Conservation (phyloP, 2,113 vertebrate genomes). For the Bolborhynchus lineola region DNA sequence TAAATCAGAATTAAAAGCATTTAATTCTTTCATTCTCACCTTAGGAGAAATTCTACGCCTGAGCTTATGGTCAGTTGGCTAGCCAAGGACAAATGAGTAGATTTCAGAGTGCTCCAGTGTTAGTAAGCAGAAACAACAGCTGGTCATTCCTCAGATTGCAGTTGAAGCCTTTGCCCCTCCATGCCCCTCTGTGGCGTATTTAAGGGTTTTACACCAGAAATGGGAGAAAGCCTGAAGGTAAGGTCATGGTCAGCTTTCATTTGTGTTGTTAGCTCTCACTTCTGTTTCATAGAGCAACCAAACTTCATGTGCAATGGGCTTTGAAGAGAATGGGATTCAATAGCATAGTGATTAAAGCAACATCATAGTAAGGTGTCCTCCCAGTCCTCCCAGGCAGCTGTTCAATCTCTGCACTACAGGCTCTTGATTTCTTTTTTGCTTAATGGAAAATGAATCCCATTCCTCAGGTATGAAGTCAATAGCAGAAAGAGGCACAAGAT, state of each 20-base stretch:
- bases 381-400: not conserved
- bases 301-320: not conserved
- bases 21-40: not conserved
- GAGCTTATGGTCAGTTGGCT: fast-evolving
- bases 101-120: not conserved
- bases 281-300: not conserved
- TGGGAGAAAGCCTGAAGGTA: not conserved
- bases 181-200: not conserved
- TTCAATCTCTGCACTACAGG: not conserved
- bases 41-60: not conserved
- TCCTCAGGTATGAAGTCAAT: not conserved
- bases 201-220: not conserved
- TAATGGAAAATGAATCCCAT: not conserved
- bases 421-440: not conserved
- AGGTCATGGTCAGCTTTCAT: not conserved
- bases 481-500: not conserved
- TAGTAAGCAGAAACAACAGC: not conserved
- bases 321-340: not conserved
- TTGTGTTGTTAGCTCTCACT: not conserved
- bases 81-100: not conserved
- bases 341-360: not conserved
- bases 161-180: not conserved
- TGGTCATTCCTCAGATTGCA: not conserved
- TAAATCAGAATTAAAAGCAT: not conserved
- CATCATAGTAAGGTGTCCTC: not conserved